Evolutionary conservation across 2,888 invertebrate species (phyloP), one percentile per base, ranked within the genome.

Genomic region (Drosophila anceps): DNA sequence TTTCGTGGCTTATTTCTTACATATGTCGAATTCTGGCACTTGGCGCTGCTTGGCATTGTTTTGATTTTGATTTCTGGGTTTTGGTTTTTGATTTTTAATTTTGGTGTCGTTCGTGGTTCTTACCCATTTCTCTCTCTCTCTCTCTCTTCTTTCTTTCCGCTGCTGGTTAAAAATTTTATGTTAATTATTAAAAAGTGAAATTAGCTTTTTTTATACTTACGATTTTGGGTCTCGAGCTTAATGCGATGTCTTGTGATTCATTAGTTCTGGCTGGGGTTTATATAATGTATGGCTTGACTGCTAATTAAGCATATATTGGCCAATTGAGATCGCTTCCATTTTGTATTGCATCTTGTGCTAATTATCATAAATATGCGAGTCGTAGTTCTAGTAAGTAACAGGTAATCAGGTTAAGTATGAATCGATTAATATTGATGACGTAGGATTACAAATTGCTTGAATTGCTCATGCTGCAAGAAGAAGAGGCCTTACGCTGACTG

Each of bases 161-260:
- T 62, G 74, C 75, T 75, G 77, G 69, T 84, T 84, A 81, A 89
- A 87, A 86, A 81, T 81, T 76, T 86, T 86, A 88, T 86, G 90
- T 79, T 86, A 90, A 90, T 90, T 86, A 86, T 90, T 86, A 90
- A 86, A 86, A 86, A 86, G 86, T 86, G 86, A 90, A 90, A 87
- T 88, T 81, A 83, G 12, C 65, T 48, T 74, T 27, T 44, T 75
- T 75, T 74, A 78, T 61, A 73, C 72, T 69, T 65, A 37, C 69
- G 83, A 54, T 77, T 65, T 58, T 57, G 60, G 48, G 50, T 77
- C 69, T 68, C 67, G 61, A 53, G 43, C 65, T 63, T 65, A 60
- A 62, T 61, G 69, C 73, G 67, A 63, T 69, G 66, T 79, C 81
- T 81, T 78, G 79, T 67, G 54, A 64, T 75, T 57, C 53, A 54